Conservation (phyloP, 2,888 invertebrate genomes). For the Leptura quadrifasciata region DNA sequence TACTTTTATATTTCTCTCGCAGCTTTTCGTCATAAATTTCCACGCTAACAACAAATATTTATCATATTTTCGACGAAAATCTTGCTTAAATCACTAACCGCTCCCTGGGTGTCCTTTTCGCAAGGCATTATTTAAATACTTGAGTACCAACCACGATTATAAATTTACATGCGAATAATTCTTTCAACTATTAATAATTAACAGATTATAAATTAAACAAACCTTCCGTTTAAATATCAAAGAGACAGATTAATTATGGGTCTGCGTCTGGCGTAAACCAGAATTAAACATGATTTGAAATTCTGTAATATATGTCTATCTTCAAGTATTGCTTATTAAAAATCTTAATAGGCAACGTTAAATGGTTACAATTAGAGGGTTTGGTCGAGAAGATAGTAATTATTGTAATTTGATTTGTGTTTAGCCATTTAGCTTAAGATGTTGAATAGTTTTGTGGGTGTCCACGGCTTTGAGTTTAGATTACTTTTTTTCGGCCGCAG, state of each 20-base stretch:
- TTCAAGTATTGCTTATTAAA: neutral
- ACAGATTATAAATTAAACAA: constrained; percentile 2
- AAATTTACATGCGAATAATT: neutral
- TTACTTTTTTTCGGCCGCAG: too few relatives aligned
- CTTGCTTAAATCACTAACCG: neutral
- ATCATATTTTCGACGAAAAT: too few relatives aligned
- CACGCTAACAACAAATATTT: too few relatives aligned
- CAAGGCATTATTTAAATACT: neutral
- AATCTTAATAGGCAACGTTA: neutral
- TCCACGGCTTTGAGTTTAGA: too few relatives aligned
- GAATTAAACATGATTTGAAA: neutral
- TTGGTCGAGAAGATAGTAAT: neutral
- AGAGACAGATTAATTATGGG: constrained; percentile 3
- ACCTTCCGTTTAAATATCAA: constrained; percentile 7
- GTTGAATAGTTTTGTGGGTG: too few relatives aligned
- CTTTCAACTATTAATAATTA: neutral
- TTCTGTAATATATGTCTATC: neutral
- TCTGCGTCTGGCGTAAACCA: neutral
- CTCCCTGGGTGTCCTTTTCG: neutral
- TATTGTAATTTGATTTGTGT: neutral
- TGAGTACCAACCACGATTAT: neutral
- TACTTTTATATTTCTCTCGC: too few relatives aligned
- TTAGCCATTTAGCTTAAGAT: neutral
- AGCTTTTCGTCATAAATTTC: too few relatives aligned
- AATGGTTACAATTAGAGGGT: neutral